Evolutionary conservation across 2,113 vertebrate genomes (phyloP), one percentile per base, ranked within the genome.

Genomic region (Cromileptes altivelis): DNA sequence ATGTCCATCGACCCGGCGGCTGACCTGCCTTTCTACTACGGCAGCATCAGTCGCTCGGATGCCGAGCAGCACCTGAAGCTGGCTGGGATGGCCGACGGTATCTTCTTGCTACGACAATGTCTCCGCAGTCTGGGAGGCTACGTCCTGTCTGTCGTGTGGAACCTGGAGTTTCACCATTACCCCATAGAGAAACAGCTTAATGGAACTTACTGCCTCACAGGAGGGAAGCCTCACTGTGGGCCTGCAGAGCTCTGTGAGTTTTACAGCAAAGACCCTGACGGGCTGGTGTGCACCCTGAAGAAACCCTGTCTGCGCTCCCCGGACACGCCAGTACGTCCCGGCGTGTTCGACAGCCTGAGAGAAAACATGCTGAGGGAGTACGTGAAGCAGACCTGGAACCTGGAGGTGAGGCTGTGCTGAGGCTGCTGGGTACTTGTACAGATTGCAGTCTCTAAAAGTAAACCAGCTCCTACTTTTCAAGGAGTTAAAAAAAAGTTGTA

Each of bases 351-450:
- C 92, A 95, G 42, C 91, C 93, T 99, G 78, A 96, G 96, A 69
- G 97, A 98, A 1, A 97, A 97, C 80, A 99, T 99, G 98, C 94
- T 99, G 85, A 95, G 97, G 23, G 98, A 99, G 42, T 99, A 99
- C 0, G 96, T 99, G 70, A 95, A 95, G 68, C 97, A 98, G 83
- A 98, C 96, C 0, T 99, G 98, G 98, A 97, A 96, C 21, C 94
- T 99, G 75, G 98, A 99, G 97, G 98, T 99, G 93, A 94, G 68
- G 21, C 40, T 27, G 12, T 15, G 40, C 15, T 33, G 45, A 55
- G 27, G 18, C 21, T n/a, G 17, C 1, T 65, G 21, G 15, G 27
- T 40, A 7, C 15, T 0, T 5, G 21, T 56, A 19, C 3, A 27
- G 3, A 23, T 23, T 13, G 10, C n/a, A 23, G 53, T 12, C 21